Evolutionary conservation across 2,888 invertebrate species (phyloP).

Genomic region (Pristionchus arcanus): DNA sequence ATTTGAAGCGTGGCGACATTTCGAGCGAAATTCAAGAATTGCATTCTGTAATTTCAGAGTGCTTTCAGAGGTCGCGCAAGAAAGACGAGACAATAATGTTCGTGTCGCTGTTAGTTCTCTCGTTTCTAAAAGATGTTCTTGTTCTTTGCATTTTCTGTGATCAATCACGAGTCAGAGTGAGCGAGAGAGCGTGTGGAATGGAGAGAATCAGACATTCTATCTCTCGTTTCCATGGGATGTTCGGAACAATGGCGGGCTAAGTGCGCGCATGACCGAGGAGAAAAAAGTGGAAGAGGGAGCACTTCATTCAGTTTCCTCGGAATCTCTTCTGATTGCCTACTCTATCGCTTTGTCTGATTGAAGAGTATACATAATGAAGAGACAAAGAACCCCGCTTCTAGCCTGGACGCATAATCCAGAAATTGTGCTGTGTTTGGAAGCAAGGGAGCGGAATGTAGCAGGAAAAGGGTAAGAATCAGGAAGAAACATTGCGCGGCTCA

Average conservation of each 20-base stretch:
- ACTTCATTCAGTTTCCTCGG: not conserved
- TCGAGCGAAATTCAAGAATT: not conserved
- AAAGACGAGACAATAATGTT: slow-evolving; percentile 5
- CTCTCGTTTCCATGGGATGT: not conserved
- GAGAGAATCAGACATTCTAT: not conserved
- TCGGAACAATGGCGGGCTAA: slow-evolving; percentile 4
- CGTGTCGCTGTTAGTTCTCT: not conserved
- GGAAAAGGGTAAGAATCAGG: not conserved
- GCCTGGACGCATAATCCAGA: too few species aligned
- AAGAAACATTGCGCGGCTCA: not conserved
- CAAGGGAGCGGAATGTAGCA: not conserved
- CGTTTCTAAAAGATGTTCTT: not conserved
- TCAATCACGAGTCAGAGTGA: too few species aligned
- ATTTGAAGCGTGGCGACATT: not conserved
- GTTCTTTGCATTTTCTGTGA: not conserved
- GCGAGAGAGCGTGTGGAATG: too few species aligned
- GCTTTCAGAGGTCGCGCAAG: not conserved
- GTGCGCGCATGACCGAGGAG: not conserved
- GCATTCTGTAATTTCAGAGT: not conserved
- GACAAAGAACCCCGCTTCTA: not conserved
- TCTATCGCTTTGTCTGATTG: too few species aligned
- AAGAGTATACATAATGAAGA: not conserved
- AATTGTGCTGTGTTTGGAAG: not conserved
- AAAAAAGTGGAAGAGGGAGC: not conserved
- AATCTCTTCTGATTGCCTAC: too few species aligned